These are phyloP conservation scores for Diorhabda carinulata DNA, from an alignment of 1,140 invertebrate genomes.

Conservation along the genomic window DNA sequence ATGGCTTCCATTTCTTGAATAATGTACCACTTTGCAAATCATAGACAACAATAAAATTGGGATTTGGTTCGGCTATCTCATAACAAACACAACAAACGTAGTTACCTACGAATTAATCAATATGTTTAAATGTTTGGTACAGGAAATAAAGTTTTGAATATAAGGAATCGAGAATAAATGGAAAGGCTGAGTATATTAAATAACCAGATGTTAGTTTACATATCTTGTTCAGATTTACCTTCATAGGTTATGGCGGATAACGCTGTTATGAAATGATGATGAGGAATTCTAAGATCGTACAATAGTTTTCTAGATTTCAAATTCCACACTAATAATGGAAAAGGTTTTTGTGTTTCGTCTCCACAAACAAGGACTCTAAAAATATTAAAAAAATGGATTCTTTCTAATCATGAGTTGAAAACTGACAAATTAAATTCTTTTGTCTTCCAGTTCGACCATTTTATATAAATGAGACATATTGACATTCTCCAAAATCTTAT, in stretches of 20 bases:
- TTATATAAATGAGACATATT: constrained; percentile 2
- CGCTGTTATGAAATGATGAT: constrained; percentile 82
- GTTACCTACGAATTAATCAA: constrained; percentile 49
- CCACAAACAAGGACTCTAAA: constrained; percentile 78
- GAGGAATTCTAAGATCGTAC: constrained; percentile 81
- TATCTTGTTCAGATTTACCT: constrained; percentile 48
- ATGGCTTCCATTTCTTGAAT: constrained; percentile 87
- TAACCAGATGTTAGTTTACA: too few species aligned
- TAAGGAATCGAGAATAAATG: too few species aligned
- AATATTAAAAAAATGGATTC: constrained; percentile 16
- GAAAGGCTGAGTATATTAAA: too few species aligned
- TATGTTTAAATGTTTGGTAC: not conserved
- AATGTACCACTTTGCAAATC: constrained; percentile 88
- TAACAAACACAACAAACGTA: constrained; percentile 66
- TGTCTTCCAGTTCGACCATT: not conserved
- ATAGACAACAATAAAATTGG: constrained; percentile 87
- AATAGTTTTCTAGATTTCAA: constrained; percentile 75
- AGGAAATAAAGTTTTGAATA: not conserved
- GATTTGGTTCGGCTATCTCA: constrained; percentile 75
- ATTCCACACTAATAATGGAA: constrained; percentile 85
- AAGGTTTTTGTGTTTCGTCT: constrained; percentile 87
- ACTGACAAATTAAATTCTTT: not conserved
- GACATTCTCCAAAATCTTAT: too few species aligned
- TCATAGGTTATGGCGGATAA: constrained; percentile 82
- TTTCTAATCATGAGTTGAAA: not conserved